Evolutionary conservation across 2,888 invertebrate species (phyloP), one percentile per base, ranked within the genome.

Genomic region (Agonopterix heracliana): DNA sequence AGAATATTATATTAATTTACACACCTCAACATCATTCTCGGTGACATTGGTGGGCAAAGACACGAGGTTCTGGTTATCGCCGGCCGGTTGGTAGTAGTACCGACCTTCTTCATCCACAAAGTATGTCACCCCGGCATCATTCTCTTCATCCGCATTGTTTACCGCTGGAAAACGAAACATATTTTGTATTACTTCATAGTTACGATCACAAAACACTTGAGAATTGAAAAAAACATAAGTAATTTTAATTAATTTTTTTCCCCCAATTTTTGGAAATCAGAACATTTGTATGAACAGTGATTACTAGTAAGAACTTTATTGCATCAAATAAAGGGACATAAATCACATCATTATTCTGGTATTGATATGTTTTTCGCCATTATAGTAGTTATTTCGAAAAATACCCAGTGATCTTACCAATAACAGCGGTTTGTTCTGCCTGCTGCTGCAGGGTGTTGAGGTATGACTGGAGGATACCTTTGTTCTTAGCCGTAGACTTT

Each of bases 31-130:
- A 10, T 38, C 55, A 8, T 69, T 38, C 1, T 71, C 66, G 9
- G 57, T 12, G 0, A 79, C 81, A 34, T 90, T 87, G n/a, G 91
- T 89, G 44, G 92, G 90, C 54, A 93, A 83, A 0, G 93, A 90
- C 73, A 93, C 90, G 44, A 93, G 89, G 50, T 90, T 91, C 53
- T 93, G 91, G 10, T 88, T 88, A 41, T 91, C 91, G 3, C 91
- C 91, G 38, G 91, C 90, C 1, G 93, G 91, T 76, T 95, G 95
- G 68, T 93, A 95, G 68, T 96, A 96, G 73, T 95, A 96, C 59
- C 94, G 93, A 0, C 95, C 95, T 35, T 94, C 90, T 74, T 94
- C 93, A 68, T 96, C 95, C 17, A 96, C 93, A 73, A 94, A 96
- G 68, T 94, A 95, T 1, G 94, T 93, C 7, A 94, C 93, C 0